phyloP scores from a whole-genome alignment of 2,797 vertebrate species.

The Otolemur crassicaudatus region DNA sequence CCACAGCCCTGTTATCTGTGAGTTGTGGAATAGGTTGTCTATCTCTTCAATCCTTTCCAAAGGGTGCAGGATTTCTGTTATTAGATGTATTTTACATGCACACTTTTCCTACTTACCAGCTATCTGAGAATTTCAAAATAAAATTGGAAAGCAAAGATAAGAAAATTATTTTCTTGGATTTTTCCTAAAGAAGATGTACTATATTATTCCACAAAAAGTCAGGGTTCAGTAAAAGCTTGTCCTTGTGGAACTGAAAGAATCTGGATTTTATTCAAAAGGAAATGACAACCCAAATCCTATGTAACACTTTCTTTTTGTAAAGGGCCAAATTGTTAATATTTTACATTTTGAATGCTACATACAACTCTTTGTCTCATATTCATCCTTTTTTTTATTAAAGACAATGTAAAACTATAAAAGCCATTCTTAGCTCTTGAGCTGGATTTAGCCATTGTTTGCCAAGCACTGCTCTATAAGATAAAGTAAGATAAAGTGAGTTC shows the following conservation, averaged over 20 bases:
- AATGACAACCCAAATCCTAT: background rate
- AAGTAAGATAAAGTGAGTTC: background rate
- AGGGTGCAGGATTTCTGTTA: background rate
- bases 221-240: background rate
- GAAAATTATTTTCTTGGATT: constrained; percentile 40
- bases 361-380: background rate
- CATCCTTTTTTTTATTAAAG: background rate
- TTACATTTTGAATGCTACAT: background rate
- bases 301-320: background rate
- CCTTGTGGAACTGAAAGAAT: background rate
- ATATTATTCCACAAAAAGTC: background rate
- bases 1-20: background rate
- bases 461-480: background rate
- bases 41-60: background rate
- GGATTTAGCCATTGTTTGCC: background rate
- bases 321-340: background rate
- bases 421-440: background rate
- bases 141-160: constrained; percentile 5
- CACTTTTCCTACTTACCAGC: background rate
- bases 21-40: background rate
- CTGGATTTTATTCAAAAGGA: background rate
- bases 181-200: background rate
- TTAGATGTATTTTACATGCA: background rate
- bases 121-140: constrained; percentile 15
- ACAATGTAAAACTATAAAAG: constrained; percentile 17